phyloP scores from a whole-genome alignment of 2,113 vertebrate genomes.

The Cottus gobio region DNA sequence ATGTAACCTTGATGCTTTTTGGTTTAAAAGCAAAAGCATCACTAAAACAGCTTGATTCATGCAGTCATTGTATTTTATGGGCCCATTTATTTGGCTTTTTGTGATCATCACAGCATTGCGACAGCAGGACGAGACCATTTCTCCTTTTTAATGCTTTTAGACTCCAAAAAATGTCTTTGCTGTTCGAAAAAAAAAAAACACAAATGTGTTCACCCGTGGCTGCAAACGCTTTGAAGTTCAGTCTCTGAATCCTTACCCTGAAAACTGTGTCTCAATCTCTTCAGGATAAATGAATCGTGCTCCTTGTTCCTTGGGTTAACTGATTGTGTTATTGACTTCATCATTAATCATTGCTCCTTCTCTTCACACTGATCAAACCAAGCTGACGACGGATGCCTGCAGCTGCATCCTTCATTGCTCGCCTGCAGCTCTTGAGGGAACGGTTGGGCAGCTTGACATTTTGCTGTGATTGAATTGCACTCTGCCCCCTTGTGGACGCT shows the following conservation, averaged over 20 bases:
- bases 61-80: not conserved
- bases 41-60: not conserved
- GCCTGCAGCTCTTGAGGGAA: slow-evolving; percentile 46
- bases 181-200: not conserved
- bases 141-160: not conserved
- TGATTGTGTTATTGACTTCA: not conserved
- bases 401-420: slow-evolving; percentile 29
- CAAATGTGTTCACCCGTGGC: not conserved
- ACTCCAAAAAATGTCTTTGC: not conserved
- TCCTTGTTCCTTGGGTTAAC: not conserved
- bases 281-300: not conserved
- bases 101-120: not conserved
- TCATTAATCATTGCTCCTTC: slow-evolving; percentile 3
- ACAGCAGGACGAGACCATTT: not conserved
- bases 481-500: slow-evolving; percentile 83
- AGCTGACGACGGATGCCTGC: not conserved
- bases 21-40: not conserved
- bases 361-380: slow-evolving; percentile 13
- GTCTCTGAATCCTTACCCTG: not conserved
- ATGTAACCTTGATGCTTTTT: not conserved
- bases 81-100: not conserved
- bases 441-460: slow-evolving; percentile 34
- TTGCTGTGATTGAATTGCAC: slow-evolving; percentile 65
- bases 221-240: not conserved
- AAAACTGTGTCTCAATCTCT: not conserved